Evolutionary conservation across 1,140 invertebrate species (phyloP), one percentile per base, ranked within the genome.

Genomic region (Ladona fulva): DNA sequence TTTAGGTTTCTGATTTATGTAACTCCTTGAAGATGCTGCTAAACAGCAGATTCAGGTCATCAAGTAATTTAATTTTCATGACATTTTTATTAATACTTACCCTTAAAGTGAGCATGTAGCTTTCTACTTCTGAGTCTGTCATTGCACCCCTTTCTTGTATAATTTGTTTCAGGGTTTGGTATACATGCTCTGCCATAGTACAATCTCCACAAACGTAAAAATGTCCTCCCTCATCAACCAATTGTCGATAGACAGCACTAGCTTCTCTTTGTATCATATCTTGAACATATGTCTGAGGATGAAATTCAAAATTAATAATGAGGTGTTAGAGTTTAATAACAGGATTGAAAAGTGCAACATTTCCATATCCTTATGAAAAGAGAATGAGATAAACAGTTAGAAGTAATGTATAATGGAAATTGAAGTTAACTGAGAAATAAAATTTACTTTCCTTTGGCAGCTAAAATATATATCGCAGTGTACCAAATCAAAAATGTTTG

Each of bases 171-270:
- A 99, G 86, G 66, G 95, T 97, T 83, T 95, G 93, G 84, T 96
- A 95, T 14, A 99, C 97, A 85, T 97, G 94, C 85, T 98, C 94
- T 1, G 97, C 98, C 98, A 99, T 99, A 80, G 97, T 98, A 81
- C 96, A 96, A 84, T 99, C 98, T 77, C 97, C 97, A 83, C 97
- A 99, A 0, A 99, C 96, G 82, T 97, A 98, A 82, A 99, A 94
- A 85, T 99, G 96, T 12, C 95, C 96, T 76, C 90, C 89, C 82
- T 93, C 88, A 78, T 92, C 86, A 0, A 96, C 89, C 25, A 98
- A 84, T 83, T 94, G 89, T 76, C 91, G 88, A 83, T 92, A 95
- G 77, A 98, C 91, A 82, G 91, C 89, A 76, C 87, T 84, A 6
- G 93, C 90, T 87, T 95, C 93, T 78, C 90, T 87, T 82, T 92